Base-by-base conservation (phyloP, 30 jellyfish, hydroid and myxozoan species). In the Hydra vulgaris region DNA sequence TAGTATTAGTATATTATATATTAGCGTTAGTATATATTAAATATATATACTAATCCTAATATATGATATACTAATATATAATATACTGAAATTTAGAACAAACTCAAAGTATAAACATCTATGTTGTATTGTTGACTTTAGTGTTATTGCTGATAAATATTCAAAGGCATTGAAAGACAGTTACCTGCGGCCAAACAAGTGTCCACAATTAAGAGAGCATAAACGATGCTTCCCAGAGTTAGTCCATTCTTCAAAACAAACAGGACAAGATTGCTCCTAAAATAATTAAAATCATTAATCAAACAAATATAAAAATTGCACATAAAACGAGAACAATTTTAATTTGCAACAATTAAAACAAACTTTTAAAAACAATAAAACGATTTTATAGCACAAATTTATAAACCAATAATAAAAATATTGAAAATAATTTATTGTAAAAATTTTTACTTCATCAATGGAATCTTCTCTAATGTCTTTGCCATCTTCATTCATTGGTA, bases 201-300 rank as follows among this genome's bases (percentile, higher is more conserved):
- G 97, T 7, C 97, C 97, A 83, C 97, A 91, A 8, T 54, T 77
- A 12, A 91, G 66, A 0, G 96, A 86, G 0, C 85, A 84, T 23
- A 91, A 80, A 18, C 97, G 88, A 87, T 91, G 97, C 66, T 94
- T 73, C 7, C 97, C 97, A 72, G 97, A 85, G 78, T 85, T 89
- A 17, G 97, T 72, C 97, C 97, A 89, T 20, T 86, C 89, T 88
- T 89, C 97, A 85, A 89, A 89, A 77, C 97, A 89, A 12, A 89
- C 81, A 40, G 97, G 97, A 68, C 97, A 89, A 7, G 94, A 87
- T 78, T 89, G 97, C 21, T 53, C 93, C 97, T 89, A 54, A 19
- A 73, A 25, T 7, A 26, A 24, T 0, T 0, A 0, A 0, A 73
- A 0, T 21, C 81, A 40, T 5, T 12, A 40, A 40, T 3, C 5